These are phyloP conservation scores for Andrena trimmerana DNA, from an alignment of 2,888 invertebrate genomes.

Conservation along the genomic window DNA sequence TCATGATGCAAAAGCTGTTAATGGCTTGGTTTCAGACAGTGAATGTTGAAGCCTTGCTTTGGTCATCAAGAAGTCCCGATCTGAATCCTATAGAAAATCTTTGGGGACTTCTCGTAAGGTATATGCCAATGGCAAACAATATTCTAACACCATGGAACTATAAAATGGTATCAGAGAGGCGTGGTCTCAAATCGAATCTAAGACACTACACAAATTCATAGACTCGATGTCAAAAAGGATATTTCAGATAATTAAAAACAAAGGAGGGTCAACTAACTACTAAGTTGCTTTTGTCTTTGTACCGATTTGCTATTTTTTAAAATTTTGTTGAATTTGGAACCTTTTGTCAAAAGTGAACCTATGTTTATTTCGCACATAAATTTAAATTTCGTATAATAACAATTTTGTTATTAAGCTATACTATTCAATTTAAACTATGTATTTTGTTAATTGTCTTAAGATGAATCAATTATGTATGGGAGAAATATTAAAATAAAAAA, in stretches of 20 bases:
- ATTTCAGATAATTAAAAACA: not conserved
- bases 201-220: not conserved
- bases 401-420: not conserved
- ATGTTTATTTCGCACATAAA: not conserved
- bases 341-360: not conserved
- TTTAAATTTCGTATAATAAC: not conserved
- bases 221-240: not conserved
- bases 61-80: not conserved
- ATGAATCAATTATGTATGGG: not conserved
- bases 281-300: not conserved
- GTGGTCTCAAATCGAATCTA: not conserved
- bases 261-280: not conserved
- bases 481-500: not conserved
- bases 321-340: not conserved
- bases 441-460: not conserved
- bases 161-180: not conserved
- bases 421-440: not conserved
- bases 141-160: not conserved
- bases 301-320: not conserved
- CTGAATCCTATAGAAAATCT: slow-evolving; percentile 13
- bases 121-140: not conserved
- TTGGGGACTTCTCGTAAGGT: slow-evolving; percentile 1
- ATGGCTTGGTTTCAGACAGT: not conserved
- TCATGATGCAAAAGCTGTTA: not conserved
- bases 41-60: not conserved